These are phyloP conservation scores for Chrysolina oricalcia DNA, from an alignment of 2,888 invertebrate species.

Conservation along the genomic window DNA sequence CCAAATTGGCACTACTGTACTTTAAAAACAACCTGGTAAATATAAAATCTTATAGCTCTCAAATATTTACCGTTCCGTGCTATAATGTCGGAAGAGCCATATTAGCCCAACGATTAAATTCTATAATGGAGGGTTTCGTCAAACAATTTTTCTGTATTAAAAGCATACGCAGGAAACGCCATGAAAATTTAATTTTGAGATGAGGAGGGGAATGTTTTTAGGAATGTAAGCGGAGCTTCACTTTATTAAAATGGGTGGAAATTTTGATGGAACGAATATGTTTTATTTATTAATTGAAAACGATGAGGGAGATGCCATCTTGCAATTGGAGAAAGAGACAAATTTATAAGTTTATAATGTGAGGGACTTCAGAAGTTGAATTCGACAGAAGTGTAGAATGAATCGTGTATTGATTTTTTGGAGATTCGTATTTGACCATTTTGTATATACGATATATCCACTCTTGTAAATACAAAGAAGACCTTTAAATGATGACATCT, in stretches of 20 bases:
- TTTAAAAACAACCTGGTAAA: too few species aligned
- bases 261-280: slow-evolving; percentile 14
- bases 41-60: neutral
- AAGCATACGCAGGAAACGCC: slow-evolving; percentile 32
- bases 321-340: neutral
- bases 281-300: slow-evolving; percentile 13
- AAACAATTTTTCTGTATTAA: slow-evolving; percentile 36
- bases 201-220: slow-evolving; percentile 28
- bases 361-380: too few species aligned
- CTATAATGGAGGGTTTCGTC: slow-evolving; percentile 25
- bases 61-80: neutral
- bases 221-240: slow-evolving; percentile 11
- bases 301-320: neutral
- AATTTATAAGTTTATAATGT: too few species aligned
- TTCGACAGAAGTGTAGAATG: too few species aligned
- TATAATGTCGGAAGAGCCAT: slow-evolving; percentile 7
- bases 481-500: too few species aligned
- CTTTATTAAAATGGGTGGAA: slow-evolving; percentile 25
- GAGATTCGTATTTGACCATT: too few species aligned
- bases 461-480: too few species aligned
- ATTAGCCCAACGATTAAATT: slow-evolving; percentile 29
- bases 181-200: slow-evolving; percentile 33
- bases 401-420: too few species aligned
- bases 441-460: too few species aligned
- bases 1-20: too few species aligned